phyloP scores from a whole-genome alignment of 2,888 invertebrate genomes.

The Ophion costatus region DNA sequence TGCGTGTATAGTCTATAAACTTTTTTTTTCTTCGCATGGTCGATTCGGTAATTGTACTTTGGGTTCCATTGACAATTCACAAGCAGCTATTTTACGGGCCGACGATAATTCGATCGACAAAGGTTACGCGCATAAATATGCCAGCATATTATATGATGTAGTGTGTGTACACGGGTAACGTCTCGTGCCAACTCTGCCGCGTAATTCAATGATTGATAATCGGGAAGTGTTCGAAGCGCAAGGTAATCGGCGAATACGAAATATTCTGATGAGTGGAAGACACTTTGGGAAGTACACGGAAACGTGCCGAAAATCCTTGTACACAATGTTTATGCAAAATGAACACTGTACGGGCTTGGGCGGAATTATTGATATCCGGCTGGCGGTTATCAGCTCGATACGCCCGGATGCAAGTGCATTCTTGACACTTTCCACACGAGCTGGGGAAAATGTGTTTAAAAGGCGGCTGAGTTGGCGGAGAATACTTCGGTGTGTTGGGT shows the following conservation, averaged over 20 bases:
- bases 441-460: no score
- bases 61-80: slow-evolving; percentile 45
- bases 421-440: no score
- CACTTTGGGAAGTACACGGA: background rate
- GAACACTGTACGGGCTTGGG: background rate
- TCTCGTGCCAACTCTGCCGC: slow-evolving; percentile 11
- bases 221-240: background rate
- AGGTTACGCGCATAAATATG: slow-evolving; percentile 51
- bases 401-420: background rate
- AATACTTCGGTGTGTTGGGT: no score
- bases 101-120: slow-evolving; percentile 49
- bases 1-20: slow-evolving; percentile 31
- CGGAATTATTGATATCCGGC: background rate
- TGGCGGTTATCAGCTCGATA: background rate
- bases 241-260: background rate
- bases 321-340: background rate
- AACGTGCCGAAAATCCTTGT: background rate
- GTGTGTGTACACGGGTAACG: slow-evolving; percentile 9
- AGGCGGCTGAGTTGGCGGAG: no score
- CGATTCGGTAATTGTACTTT: slow-evolving; percentile 58
- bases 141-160: slow-evolving; percentile 63
- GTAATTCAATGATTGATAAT: slow-evolving; percentile 1
- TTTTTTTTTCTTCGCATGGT: slow-evolving; percentile 13
- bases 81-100: slow-evolving; percentile 35
- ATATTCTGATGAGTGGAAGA: background rate